A percentile compares a stretch with the other conserved stretches of the same genome.
Evolutionary conservation across 2,113 vertebrate species (phyloP).

Genomic region (Antechinus stuartii): DNA sequence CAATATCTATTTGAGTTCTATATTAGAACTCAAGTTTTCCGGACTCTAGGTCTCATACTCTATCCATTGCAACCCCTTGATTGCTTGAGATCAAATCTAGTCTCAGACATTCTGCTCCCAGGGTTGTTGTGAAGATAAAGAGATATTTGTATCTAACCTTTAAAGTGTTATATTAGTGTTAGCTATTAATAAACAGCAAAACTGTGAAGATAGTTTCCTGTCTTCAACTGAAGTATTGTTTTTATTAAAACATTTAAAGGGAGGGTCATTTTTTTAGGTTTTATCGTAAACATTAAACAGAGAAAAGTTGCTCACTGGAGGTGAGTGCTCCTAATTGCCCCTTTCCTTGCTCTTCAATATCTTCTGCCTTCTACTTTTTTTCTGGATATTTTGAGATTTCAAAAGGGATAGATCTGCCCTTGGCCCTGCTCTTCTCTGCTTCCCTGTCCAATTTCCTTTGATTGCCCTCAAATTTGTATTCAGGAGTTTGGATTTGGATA

Average conservation of each 20-base stretch:
- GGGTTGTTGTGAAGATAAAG: not conserved
- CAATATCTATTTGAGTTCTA: not conserved
- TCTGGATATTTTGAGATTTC: not conserved
- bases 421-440: not conserved
- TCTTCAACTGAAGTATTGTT: not conserved
- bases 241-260: not conserved
- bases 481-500: not conserved
- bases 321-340: not conserved
- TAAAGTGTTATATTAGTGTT: not conserved
- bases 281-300: not conserved
- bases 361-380: not conserved
- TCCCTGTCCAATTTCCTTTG: not conserved
- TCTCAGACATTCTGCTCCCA: not conserved
- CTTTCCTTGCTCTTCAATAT: not conserved
- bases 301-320: not conserved
- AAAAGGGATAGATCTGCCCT: not conserved
- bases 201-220: not conserved
- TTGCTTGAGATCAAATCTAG: not conserved
- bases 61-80: not conserved
- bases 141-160: not conserved
- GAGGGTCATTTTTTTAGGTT: not conserved
- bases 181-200: not conserved
- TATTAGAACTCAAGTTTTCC: not conserved
- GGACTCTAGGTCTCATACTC: not conserved
- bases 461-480: not conserved